Evolutionary conservation across 2,113 vertebrate genomes (phyloP).

Genomic region (Puntigrus tetrazona): DNA sequence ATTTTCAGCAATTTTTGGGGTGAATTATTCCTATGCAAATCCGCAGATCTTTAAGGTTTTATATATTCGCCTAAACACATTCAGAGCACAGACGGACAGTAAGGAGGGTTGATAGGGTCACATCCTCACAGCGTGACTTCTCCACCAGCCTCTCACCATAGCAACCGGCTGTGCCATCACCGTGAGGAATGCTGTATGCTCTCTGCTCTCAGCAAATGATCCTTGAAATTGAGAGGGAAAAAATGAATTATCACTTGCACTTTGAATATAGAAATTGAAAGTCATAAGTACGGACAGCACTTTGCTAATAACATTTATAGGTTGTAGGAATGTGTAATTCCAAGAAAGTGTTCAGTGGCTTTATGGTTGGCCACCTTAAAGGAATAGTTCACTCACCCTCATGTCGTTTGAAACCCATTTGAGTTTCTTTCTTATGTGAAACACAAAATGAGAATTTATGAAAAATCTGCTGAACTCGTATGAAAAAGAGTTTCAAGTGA

Average conservation of each 20-base stretch:
- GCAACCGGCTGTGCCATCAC: constrained; percentile 47
- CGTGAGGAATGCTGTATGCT: constrained; percentile 41
- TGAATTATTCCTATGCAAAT: background rate
- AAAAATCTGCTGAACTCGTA: background rate
- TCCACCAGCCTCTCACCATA: constrained; percentile 42
- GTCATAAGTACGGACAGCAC: constrained; percentile 57
- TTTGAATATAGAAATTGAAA: constrained; percentile 70
- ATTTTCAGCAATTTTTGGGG: background rate
- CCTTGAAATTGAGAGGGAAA: constrained; percentile 78
- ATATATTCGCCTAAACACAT: background rate
- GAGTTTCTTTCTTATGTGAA: background rate
- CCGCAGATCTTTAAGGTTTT: background rate
- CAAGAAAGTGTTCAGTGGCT: constrained; percentile 7
- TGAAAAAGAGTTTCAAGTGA: background rate
- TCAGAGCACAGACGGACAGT: constrained; percentile 17
- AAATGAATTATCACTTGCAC: constrained; percentile 61
- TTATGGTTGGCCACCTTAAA: constrained; percentile 12
- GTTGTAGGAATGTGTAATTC: constrained; percentile 43
- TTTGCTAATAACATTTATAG: constrained; percentile 47
- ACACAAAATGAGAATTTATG: background rate
- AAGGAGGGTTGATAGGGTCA: constrained; percentile 22
- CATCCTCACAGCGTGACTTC: constrained; percentile 13
- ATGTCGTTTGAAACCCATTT: background rate
- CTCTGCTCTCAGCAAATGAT: constrained; percentile 69
- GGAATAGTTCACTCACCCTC: background rate